Evolutionary conservation across 2,888 invertebrate genomes (phyloP).

Genomic region (Chorisops tibialis): DNA sequence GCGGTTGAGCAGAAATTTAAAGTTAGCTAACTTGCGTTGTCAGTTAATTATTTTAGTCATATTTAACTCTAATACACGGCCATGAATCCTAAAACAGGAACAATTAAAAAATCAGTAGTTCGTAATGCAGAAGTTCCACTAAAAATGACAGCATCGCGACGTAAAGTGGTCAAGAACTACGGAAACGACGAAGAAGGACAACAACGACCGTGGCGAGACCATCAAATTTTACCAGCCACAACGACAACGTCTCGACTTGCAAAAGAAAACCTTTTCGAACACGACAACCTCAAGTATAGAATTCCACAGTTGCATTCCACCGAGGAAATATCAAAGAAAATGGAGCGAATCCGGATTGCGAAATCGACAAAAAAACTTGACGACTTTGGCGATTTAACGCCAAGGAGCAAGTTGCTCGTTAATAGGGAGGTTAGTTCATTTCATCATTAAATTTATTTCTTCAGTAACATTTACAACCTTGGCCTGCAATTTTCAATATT

Average conservation of each 20-base stretch:
- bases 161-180: neutral
- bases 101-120: constrained; percentile 20
- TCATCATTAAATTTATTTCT: neutral
- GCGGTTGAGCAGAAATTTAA: neutral
- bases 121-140: constrained; percentile 29
- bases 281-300: constrained; percentile 32
- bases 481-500: neutral
- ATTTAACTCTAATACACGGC: neutral
- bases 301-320: constrained; percentile 40
- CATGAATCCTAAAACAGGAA: constrained; percentile 20
- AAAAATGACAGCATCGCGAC: neutral
- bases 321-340: constrained; percentile 36
- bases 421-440: constrained; percentile 39
- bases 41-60: neutral
- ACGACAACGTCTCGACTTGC: neutral
- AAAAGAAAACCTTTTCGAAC: constrained; percentile 1
- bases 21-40: neutral
- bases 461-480: neutral
- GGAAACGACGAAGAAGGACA: neutral
- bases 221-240: neutral
- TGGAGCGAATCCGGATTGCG: constrained; percentile 32
- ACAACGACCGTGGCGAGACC: neutral
- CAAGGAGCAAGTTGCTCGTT: constrained; percentile 38
- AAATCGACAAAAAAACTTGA: neutral
- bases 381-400: constrained; percentile 30